These are phyloP conservation scores for Lymantria dispar DNA, from an alignment of 2,888 invertebrate species.

Conservation along the genomic window DNA sequence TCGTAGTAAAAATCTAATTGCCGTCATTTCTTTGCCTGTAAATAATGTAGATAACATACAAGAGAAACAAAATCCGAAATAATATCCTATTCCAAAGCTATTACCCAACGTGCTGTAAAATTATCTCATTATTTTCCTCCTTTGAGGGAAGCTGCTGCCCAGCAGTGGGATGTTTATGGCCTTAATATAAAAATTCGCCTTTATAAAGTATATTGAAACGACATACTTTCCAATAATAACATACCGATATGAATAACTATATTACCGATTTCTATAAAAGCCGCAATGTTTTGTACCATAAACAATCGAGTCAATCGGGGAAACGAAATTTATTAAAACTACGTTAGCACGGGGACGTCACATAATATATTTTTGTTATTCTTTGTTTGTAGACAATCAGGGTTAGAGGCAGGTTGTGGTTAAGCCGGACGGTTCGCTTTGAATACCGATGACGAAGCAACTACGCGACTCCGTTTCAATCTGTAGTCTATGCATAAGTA, in stretches of 20 bases:
- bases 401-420: slow-evolving; percentile 61
- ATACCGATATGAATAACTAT: slow-evolving; percentile 1
- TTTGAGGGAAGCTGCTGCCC: no score
- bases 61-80: no score
- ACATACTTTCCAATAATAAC: background rate
- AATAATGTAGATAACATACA: no score
- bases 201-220: background rate
- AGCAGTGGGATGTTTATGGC: no score
- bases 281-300: slow-evolving; percentile 14
- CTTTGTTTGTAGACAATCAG: slow-evolving; percentile 72
- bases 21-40: no score
- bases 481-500: slow-evolving; percentile 81
- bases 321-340: slow-evolving; percentile 26
- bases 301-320: slow-evolving; percentile 22
- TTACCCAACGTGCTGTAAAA: no score
- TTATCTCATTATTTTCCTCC: no score
- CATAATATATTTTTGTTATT: slow-evolving; percentile 42
- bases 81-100: no score
- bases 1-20: no score
- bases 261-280: slow-evolving; percentile 1
- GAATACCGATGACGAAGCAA: slow-evolving; percentile 76
- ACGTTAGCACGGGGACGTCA: slow-evolving; percentile 23
- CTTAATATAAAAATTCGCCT: no score
- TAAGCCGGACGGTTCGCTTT: slow-evolving; percentile 64
- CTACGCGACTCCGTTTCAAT: slow-evolving; percentile 75